phyloP scores from a whole-genome alignment of 2,113 vertebrate genomes.

The Phodopus roborovskii region DNA sequence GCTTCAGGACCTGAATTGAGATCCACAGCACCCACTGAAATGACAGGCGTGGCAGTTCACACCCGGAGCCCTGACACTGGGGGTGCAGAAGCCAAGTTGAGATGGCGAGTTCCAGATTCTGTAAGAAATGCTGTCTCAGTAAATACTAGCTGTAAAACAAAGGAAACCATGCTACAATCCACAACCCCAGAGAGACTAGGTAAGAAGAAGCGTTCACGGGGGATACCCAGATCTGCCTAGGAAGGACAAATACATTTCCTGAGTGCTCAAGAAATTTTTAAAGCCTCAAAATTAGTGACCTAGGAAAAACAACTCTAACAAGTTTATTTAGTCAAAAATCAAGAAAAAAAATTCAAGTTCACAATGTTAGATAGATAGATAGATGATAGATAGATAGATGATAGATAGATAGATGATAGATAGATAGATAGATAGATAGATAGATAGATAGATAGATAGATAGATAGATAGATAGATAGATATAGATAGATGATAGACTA shows the following conservation, averaged over 20 bases:
- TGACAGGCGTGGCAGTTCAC: no score
- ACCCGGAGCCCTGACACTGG: not conserved
- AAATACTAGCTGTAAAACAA: not conserved
- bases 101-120: not conserved
- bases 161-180: not conserved
- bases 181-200: not conserved
- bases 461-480: not conserved
- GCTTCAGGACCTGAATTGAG: not conserved
- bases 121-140: not conserved
- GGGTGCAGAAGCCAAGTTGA: not conserved
- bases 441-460: not conserved
- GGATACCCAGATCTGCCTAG: not conserved
- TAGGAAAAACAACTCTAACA: not conserved
- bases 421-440: no score
- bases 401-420: not conserved
- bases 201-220: not conserved
- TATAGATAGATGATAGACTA: not conserved
- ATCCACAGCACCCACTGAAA: not conserved
- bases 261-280: not conserved
- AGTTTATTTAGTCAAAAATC: not conserved
- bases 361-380: no score
- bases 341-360: no score
- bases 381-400: not conserved
- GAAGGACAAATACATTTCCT: not conserved
- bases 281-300: slow-evolving; percentile 22